Evolutionary conservation across 2,113 vertebrate species (phyloP).

Genomic region (Anoura caudifer): DNA sequence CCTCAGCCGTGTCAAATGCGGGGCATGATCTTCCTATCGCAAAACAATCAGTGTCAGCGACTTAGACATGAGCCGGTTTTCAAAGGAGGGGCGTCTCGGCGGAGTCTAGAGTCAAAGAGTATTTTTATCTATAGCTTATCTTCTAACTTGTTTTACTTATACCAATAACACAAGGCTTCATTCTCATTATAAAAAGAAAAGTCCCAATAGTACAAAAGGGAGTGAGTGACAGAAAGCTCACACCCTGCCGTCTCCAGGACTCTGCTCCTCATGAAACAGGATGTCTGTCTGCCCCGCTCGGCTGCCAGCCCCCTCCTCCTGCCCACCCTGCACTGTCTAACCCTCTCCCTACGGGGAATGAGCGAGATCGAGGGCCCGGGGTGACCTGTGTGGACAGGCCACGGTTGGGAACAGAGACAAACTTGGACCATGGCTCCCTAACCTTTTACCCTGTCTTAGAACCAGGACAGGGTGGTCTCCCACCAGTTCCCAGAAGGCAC

Average conservation of each 20-base stretch:
- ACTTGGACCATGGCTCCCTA: not conserved
- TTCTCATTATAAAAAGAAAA: not conserved
- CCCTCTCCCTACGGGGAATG: not conserved
- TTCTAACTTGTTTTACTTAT: slow-evolving; percentile 1
- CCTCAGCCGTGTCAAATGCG: not conserved
- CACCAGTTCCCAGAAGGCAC: not conserved
- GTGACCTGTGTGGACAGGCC: not conserved
- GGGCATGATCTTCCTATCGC: not conserved
- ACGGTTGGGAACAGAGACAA: not conserved
- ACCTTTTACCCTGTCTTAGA: not conserved
- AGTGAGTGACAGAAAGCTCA: not conserved
- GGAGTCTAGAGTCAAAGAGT: not conserved
- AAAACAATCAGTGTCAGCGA: not conserved
- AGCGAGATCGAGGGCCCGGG: fast-evolving
- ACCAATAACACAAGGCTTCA: not conserved
- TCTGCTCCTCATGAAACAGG: not conserved
- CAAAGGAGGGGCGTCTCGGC: not conserved
- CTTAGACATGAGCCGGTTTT: not conserved
- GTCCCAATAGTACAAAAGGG: not conserved
- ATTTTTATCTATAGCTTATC: not conserved
- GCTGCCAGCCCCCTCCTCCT: not conserved
- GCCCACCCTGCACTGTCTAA: not conserved
- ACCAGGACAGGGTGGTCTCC: not conserved
- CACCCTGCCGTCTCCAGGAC: not conserved
- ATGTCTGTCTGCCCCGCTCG: not conserved